Conservation (phyloP, 2,888 invertebrate species). For the Amblyteles armatorius region DNA sequence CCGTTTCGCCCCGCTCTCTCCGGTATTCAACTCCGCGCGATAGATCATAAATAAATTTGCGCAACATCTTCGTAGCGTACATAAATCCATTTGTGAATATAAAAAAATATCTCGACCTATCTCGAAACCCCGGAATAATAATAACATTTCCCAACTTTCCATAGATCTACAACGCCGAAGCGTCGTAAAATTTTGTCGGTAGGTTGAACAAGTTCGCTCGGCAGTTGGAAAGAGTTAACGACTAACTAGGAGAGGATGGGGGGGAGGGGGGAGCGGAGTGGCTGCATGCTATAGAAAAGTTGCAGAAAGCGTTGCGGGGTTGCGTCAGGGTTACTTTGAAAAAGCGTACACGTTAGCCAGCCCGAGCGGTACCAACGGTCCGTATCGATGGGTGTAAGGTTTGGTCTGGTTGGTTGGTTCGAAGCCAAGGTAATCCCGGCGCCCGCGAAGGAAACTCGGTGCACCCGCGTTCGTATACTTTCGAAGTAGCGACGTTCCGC, state of each 20-base stretch:
- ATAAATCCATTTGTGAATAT: too few relatives aligned
- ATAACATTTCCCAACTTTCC: slow-evolving; percentile 38
- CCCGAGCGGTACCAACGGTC: slow-evolving; percentile 15
- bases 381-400: slow-evolving; percentile 37
- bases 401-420: slow-evolving; percentile 51
- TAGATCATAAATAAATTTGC: too few relatives aligned
- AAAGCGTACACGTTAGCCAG: neutral
- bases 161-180: slow-evolving; percentile 43
- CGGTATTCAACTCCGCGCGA: too few relatives aligned
- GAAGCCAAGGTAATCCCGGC: slow-evolving; percentile 55
- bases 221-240: neutral
- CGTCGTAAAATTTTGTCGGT: slow-evolving; percentile 50
- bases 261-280: neutral
- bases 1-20: too few relatives aligned
- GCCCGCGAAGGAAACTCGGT: slow-evolving; percentile 17
- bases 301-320: slow-evolving; percentile 25
- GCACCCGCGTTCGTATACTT: slow-evolving; percentile 43
- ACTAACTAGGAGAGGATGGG: neutral
- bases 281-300: slow-evolving; percentile 26
- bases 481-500: slow-evolving; percentile 50
- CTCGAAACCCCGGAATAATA: neutral
- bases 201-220: slow-evolving; percentile 36
- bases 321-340: slow-evolving; percentile 34
- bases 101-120: too few relatives aligned
- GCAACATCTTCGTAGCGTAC: too few relatives aligned